Base-by-base conservation (phyloP, 2,113 vertebrate species). In the Tringa solitaria region DNA sequence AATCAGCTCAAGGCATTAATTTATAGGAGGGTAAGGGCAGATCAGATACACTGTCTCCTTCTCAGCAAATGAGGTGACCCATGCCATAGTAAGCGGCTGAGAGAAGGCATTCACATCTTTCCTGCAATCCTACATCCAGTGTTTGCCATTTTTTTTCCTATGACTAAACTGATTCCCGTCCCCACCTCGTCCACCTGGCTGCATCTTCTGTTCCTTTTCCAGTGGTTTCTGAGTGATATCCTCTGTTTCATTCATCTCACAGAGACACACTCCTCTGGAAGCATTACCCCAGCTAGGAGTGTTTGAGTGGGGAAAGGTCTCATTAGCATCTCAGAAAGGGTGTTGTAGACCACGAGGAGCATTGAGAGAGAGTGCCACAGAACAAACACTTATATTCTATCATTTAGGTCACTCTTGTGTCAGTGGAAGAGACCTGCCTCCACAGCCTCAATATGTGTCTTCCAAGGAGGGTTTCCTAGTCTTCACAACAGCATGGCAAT, bases 381-480 rank as follows among this genome's bases (percentile, higher is more conserved):
- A 51, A 3, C 14, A 63, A 60, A 90, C 4, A 46, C 0, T 0
- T 20, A 33, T 35, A 28, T 41, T 37, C 21, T 83, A 6, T 64
- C 30, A n/a, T 67, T 73, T 76, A 61, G 51, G 23, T 69, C 20
- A 46, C 20, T 90, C 15, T 4, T 6, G 63, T 60, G 10, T 14
- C 30, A 56, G 20, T 69, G 59, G 23, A 65, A 63, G 73, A 87
- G 9, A 56, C 20, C 37, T 78, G 30, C n/a, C 14, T 21, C 14
- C 24, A 39, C 6, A 53, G 53, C 14, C 14, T 6, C 78, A 57
- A 67, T 14, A 53, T 5, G 2, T 9, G 78, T 91, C 45, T 35
- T 86, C 16, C 53, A 64, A 77, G 74, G 50, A 50, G 48, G 8
- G 10, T 19, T 51, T 78, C 20, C 9, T 51, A 45, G 23, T 68